These are phyloP conservation scores for Triplophysa yarkandensis DNA, from an alignment of 2,797 vertebrate genomes.

Conservation along the genomic window DNA sequence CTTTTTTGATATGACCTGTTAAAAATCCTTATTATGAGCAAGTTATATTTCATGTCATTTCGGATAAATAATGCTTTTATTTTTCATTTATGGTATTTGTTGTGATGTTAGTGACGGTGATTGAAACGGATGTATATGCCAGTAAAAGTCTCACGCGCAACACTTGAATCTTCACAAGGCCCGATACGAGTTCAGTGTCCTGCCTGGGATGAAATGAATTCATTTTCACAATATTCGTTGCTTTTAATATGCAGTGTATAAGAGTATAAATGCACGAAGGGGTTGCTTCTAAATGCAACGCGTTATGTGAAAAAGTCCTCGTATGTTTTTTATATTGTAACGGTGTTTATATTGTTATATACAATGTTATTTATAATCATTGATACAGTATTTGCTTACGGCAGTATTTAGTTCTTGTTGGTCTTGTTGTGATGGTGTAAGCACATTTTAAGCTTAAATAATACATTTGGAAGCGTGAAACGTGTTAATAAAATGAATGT, in stretches of 20 bases:
- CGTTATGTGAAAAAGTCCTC: constrained; percentile 1
- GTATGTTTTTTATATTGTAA: neutral
- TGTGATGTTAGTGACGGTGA: too few species aligned
- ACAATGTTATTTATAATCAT: neutral
- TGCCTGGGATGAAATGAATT: too few species aligned
- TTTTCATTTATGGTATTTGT: neutral
- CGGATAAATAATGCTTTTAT: neutral
- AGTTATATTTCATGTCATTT: too few species aligned
- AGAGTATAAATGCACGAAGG: neutral
- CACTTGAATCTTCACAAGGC: too few species aligned
- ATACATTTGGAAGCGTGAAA: constrained; percentile 57
- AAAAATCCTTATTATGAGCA: too few species aligned
- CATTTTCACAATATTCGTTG: too few species aligned
- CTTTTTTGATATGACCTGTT: too few species aligned
- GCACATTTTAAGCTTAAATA: constrained; percentile 42
- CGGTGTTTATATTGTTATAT: neutral
- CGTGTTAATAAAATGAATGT: constrained; percentile 71
- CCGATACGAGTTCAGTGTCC: too few species aligned
- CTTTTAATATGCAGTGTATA: too few species aligned
- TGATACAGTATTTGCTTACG: neutral
- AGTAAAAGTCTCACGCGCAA: too few species aligned
- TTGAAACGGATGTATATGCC: too few species aligned
- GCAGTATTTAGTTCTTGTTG: neutral
- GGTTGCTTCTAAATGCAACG: constrained; percentile 1
- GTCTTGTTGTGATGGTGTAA: neutral